phyloP scores from a whole-genome alignment of 2,888 invertebrate species.

The Homarus gammarus region DNA sequence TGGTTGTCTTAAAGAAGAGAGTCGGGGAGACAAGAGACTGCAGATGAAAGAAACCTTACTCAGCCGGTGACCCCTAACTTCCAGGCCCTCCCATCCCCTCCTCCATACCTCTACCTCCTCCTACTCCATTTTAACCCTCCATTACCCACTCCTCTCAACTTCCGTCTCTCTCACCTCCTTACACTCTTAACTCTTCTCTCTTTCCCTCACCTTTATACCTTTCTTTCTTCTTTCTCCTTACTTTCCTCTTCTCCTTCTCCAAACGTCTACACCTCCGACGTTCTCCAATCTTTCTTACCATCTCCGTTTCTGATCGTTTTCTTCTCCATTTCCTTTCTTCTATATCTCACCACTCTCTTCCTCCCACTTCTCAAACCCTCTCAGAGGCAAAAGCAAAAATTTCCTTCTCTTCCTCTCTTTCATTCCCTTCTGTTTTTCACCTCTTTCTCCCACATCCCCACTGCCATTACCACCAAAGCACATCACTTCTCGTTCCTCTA shows the following conservation, averaged over 20 bases:
- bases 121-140: background rate
- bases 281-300: too few species aligned
- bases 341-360: background rate
- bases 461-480: too few species aligned
- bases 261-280: too few species aligned
- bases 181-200: background rate
- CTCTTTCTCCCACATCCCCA: background rate
- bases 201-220: background rate
- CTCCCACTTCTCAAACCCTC: background rate
- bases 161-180: constrained; percentile 11
- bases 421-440: background rate
- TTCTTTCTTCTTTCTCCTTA: too few species aligned
- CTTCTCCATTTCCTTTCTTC: too few species aligned
- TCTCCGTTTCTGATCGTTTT: too few species aligned
- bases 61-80: background rate
- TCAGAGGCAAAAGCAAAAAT: background rate
- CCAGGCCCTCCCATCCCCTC: background rate
- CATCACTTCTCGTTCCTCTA: too few species aligned
- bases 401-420: background rate
- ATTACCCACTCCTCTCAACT: background rate
- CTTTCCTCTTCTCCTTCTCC: too few species aligned
- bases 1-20: background rate
- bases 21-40: background rate
- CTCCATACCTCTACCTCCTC: background rate
- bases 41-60: background rate